Base-by-base conservation (phyloP, 2,797 vertebrate species). In the Holocentrus rufus region DNA sequence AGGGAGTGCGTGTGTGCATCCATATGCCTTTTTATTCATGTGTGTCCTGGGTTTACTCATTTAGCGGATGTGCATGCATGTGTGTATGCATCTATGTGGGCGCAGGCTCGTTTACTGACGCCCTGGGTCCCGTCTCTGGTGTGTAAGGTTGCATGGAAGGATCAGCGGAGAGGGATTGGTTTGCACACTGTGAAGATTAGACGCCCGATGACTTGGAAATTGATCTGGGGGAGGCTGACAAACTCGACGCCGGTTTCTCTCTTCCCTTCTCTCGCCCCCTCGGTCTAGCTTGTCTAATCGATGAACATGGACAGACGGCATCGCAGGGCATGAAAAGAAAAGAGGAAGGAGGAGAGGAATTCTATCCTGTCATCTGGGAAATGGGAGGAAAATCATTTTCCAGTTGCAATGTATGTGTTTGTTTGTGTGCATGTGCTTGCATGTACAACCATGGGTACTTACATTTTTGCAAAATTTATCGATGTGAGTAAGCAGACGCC, bases 161-260 rank as follows among this genome's bases (percentile, higher is more conserved):
- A 72, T 87, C 81, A 82, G 81, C 1, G 44, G 53, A 77, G 69
- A 65, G 52, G 86, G 83, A 87, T 90, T 82, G 72, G 79, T 88
- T 91, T 88, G 82, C 87, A 83, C 83, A 62, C 69, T 52, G 78
- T 44, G 67, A 75, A 79, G 78, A 88, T 88, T 79, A 86, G 87
- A 87, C 17, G 55, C 69, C 71, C 8, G 52, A 72, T 79, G 81
- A 73, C 66, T 81, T 15, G 30, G 77, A 85, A 90, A 87, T 70
- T 56, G 84, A 89, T 89, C 89, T 53, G 65, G 2, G 39, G 11
- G 39, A 54, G 23, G 61, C 31, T 4, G 49, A 65, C 57, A 78
- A 87, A 74, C 68, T 23, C 52, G 79, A 87, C n/a, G 69, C 82
- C 76, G 84, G 69, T 73, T 76, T 74, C 56, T 72, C 64, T 44